Base-by-base conservation (phyloP, 2,113 vertebrate genomes). In the Labrus mixtus region DNA sequence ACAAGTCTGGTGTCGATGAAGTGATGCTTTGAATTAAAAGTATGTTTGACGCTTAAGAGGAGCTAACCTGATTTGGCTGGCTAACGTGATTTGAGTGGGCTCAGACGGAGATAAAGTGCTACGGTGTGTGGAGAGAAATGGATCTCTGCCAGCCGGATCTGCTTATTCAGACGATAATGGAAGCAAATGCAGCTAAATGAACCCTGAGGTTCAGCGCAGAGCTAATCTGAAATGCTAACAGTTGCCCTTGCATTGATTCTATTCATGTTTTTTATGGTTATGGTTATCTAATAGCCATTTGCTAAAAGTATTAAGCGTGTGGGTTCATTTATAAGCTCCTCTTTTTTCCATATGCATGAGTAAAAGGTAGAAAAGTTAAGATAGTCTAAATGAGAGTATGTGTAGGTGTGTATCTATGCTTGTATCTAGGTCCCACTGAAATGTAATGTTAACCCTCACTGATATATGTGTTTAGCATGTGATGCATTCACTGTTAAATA, bases 11-110 rank as follows among this genome's bases (percentile, higher is more conserved):
- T 80, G 79, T 76, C 69, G 82, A 86, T 88, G 86, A 91, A 90
- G 88, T 82, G 84, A 85, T 74, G 83, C 86, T 87, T 83, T 86
- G 90, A 93, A 93, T 93, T 91, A 92, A 91, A 92, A 92, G 85
- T 79, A 75, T n/a, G 76, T 85, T 90, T 78, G 88, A 87, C 80
- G 80, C 88, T 90, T 83, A 86, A 88, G 82, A 88, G 83, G 68
- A 74, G 76, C 81, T 88, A 93, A 93, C 85, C 87, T 85, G 79
- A 93, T 94, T 93, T 89, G 77, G 84, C 67, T 83, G 76, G 70
- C 78, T 92, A 93, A 93, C 82, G 51, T 88, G 89, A 93, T 93
- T 92, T 90, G 81, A 80, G 79, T 81, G 64, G 76, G 78, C 84
- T 84, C 78, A 78, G 83, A 71, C 73, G 60, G 62, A 60, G 85